A percentile compares a stretch with the other conserved stretches of the same genome.
Evolutionary conservation across 2,888 invertebrate genomes (phyloP).

Genomic region (Nephrotoma flavescens): DNA sequence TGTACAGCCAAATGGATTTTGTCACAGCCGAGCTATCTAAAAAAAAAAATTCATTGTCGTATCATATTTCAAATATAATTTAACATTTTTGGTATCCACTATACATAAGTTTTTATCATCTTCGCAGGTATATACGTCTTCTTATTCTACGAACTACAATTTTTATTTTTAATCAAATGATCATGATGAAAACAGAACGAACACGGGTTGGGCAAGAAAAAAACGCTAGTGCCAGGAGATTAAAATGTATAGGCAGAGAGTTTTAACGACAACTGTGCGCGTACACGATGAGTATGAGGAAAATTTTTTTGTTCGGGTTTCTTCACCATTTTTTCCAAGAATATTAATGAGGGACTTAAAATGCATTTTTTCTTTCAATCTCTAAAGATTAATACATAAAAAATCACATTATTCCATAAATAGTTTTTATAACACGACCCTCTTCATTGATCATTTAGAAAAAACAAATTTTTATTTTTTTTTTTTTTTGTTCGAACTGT

Average conservation of each 20-base stretch:
- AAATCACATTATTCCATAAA: neutral
- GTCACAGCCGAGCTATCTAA: neutral
- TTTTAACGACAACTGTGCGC: neutral
- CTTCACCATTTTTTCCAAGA: neutral
- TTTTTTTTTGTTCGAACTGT: neutral
- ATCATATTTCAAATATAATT: neutral
- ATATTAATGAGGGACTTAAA: neutral
- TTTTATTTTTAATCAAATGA: neutral
- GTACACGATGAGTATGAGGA: neutral
- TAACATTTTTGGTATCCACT: neutral
- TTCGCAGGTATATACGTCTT: neutral
- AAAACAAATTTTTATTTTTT: neutral
- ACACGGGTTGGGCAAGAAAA: neutral
- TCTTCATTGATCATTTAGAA: neutral
- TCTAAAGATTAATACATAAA: neutral
- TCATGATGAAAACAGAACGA: neutral
- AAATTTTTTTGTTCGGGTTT: neutral
- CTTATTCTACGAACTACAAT: neutral
- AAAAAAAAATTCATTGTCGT: neutral
- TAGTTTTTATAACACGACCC: neutral
- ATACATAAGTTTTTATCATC: neutral
- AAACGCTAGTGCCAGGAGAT: neutral
- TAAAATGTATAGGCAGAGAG: neutral
- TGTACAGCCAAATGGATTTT: neutral
- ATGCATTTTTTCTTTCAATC: neutral